phyloP scores from a whole-genome alignment of 2,797 vertebrate genomes.

The Catamblyrhynchus diadema region DNA sequence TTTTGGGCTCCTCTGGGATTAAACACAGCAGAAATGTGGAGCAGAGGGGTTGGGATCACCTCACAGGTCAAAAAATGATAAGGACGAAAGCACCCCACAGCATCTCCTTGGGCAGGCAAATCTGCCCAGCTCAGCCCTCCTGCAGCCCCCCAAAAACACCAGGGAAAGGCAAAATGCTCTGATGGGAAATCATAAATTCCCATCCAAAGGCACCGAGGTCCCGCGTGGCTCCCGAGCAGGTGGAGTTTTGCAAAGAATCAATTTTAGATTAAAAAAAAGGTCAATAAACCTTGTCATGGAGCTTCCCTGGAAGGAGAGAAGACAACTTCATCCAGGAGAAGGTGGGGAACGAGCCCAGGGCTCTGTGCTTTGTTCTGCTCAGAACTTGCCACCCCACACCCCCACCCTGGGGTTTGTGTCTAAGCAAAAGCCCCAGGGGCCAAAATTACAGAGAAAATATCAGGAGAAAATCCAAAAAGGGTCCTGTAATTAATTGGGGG shows the following conservation, averaged over 20 bases:
- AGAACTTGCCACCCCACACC: rapidly evolving
- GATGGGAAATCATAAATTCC: neutral
- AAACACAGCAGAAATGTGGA: neutral
- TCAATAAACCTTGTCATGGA: neutral
- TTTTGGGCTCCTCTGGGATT: neutral
- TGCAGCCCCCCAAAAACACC: neutral
- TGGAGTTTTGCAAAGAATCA: neutral
- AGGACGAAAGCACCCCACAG: neutral
- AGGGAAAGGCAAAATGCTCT: neutral
- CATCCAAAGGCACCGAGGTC: rapidly evolving
- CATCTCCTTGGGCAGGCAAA: neutral
- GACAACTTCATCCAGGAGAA: neutral
- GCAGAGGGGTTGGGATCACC: neutral
- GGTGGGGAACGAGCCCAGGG: neutral
- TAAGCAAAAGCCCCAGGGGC: neutral
- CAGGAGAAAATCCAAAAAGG: neutral
- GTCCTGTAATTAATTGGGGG: neutral
- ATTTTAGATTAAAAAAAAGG: conserved; percentile 41
- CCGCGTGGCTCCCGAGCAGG: neutral
- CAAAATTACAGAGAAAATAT: neutral
- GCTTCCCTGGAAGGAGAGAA: neutral
- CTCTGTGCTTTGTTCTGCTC: neutral
- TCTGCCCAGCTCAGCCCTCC: rapidly evolving
- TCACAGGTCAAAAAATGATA: rapidly evolving
- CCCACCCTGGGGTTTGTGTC: neutral